Percentiles rank a stretch among this genome's conserved stretches.
These are phyloP conservation scores for Heliocidaris tuberculata DNA, from an alignment of 35 echinoderm and acorn worm genomes.

Conservation along the genomic window DNA sequence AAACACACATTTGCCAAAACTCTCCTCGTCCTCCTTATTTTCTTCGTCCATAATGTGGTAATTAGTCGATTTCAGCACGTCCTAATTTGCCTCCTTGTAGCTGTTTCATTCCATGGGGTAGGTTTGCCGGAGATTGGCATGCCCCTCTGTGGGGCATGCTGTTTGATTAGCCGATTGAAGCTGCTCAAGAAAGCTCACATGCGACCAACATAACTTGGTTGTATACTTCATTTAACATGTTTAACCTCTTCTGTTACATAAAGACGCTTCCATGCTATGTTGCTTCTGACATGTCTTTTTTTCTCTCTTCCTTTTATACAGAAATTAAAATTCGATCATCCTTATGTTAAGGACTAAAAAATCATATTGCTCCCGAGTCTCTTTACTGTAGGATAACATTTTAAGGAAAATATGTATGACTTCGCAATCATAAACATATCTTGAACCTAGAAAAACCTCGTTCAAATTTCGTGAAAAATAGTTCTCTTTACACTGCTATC, in stretches of 20 bases:
- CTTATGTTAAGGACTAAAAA: too few species aligned
- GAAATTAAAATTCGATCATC: too few species aligned
- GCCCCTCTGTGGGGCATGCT: not conserved
- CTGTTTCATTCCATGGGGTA: not conserved
- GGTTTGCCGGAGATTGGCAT: not conserved
- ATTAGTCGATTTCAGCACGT: constrained; percentile 1
- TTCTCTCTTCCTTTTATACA: too few species aligned
- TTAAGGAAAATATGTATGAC: too few species aligned
- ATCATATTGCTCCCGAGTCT: too few species aligned
- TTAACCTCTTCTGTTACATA: not conserved
- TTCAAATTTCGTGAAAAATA: too few species aligned
- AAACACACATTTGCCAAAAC: not conserved
- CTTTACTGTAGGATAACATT: too few species aligned
- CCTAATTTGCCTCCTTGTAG: not conserved
- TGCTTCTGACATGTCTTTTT: too few species aligned
- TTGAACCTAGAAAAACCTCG: too few species aligned
- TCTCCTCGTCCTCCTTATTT: not conserved
- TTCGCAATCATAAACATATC: too few species aligned
- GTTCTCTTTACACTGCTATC: too few species aligned
- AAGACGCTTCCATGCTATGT: too few species aligned
- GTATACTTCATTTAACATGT: not conserved
- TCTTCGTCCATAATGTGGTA: not conserved
- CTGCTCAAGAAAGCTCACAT: not conserved
- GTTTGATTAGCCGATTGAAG: not conserved
- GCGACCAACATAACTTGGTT: not conserved